Base-by-base conservation (phyloP, 2,113 vertebrate species). In the Nyctereutes procyonoides region DNA sequence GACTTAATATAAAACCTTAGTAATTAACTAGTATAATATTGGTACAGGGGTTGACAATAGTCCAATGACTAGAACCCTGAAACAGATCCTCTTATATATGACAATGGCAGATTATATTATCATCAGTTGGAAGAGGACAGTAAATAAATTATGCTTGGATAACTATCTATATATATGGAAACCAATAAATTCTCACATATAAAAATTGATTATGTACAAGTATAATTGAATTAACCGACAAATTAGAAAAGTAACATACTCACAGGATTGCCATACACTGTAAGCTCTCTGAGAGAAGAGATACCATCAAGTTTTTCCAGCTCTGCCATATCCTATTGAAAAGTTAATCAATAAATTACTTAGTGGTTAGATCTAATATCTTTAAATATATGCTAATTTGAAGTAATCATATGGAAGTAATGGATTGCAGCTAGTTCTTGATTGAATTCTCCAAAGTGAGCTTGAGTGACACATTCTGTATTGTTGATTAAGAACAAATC, bases 181-280 rank as follows among this genome's bases (percentile, higher is more conserved):
- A 80, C 17, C 63, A 20, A 65, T 38, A 63, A 93, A 58, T 96
- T 60, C 53, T 92, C 30, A 94, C 2, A 83, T 69, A 82, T 82
- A 83, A 94, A 96, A 90, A 92, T 62, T 85, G 62, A 56, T 63
- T 67, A 87, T n/a, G 80, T 55, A 80, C 1, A 94, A 73, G 35
- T 88, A 10, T 63, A 32, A 83, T 9, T 43, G 74, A 86, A 85
- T 85, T 94, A 90, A 88, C 13, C 69, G 82, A 65, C 60, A 80
- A 80, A 55, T 87, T 93, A 85, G 17, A 90, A 93, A 88, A 20
- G n/a, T 91, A 93, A 94, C 22, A 88, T 98, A 99, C 99, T 99
- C 67, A 99, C 99, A 43, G 99, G 99, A 98, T 99, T 99, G 85
- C 99, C 98, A 53, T 98, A 96, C 85, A 99, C 92, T 95, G 99